Base-by-base conservation (phyloP, 2,113 vertebrate species). In the Haemorhous mexicanus region DNA sequence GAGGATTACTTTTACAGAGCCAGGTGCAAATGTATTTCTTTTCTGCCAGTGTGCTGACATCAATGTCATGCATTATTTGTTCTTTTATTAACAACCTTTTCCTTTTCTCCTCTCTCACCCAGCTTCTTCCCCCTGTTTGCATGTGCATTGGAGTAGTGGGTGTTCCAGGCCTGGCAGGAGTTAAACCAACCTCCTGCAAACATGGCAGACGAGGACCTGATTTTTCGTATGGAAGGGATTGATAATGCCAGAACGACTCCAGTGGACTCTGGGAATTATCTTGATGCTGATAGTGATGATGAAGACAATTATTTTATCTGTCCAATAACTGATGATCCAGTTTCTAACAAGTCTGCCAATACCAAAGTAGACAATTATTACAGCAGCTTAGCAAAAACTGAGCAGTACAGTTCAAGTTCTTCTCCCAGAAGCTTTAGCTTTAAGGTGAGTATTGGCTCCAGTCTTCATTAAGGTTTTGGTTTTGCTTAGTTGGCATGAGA, bases 201-300 rank as follows among this genome's bases (percentile, higher is more conserved):
- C 93, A 99, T 99, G 99, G 98, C 98, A 62, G 99, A 99, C 4
- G 99, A 99, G n/a, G 99, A 99, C 55, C 98, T 99, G 69, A 99
- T 99, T 97, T 99, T 99, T 77, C 97, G 95, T 89, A 98, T 99
- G 98, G 99, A 99, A 97, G 99, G 99, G 46, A 97, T 99, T 46
- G 98, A 98, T 76, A 98, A 98, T 41, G 78, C 93, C 92, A 95
- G 79, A 46, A 69, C 49, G 1, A 70, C 94, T 49, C 53, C 94
- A 33, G 35, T 74, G 0, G 93, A 74, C 68, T 98, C 96, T 9
- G 95, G 96, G 30, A 96, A 97, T 16, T 96, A 93, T 7, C 95
- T 93, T 8, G 98, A 98, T 7, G 69, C 88, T 39, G 98, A 98
- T 28, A 98, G 98, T 26, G 99, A 99, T 2, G 98, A 99, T 1